phyloP scores from a whole-genome alignment of 1,140 invertebrate species.

The Drosophila sucinea region DNA sequence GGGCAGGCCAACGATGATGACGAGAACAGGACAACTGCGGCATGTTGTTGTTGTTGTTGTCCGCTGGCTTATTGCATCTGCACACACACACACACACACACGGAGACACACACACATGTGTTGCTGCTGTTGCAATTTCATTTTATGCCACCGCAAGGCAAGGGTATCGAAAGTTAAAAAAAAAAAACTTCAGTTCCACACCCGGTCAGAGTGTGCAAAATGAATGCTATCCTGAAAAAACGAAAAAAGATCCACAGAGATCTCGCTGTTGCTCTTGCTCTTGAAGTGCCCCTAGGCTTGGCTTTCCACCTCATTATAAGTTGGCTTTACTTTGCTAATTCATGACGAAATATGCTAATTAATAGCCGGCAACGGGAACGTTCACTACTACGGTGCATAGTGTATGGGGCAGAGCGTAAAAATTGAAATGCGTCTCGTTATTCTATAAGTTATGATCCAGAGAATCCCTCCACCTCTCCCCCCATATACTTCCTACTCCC shows the following conservation, averaged over 20 bases:
- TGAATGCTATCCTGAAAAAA: conserved; percentile 61
- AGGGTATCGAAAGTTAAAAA: conserved; percentile 23
- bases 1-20: conserved; percentile 54
- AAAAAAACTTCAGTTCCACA: conserved; percentile 11
- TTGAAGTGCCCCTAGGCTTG: conserved; percentile 25
- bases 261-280: conserved; percentile 2
- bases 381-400: not conserved
- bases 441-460: conserved; percentile 14
- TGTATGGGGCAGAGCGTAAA: not conserved
- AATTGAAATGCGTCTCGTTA: conserved; percentile 20
- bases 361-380: conserved; percentile 45
- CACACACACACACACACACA: conserved; percentile 25
- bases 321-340: conserved; percentile 56
- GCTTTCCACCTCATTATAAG: conserved; percentile 67
- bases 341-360: conserved; percentile 75
- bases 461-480: too few species aligned
- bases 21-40: conserved; percentile 28
- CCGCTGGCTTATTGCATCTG: conserved; percentile 44
- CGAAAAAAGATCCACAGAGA: conserved; percentile 13
- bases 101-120: conserved; percentile 28
- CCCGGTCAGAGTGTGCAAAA: conserved; percentile 54
- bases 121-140: conserved; percentile 63
- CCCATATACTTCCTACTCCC: too few species aligned
- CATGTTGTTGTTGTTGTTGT: conserved; percentile 51
- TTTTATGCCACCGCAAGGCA: conserved; percentile 65